Evolutionary conservation across 2,113 vertebrate genomes (phyloP).

Genomic region (Peromyscus polionotus): DNA sequence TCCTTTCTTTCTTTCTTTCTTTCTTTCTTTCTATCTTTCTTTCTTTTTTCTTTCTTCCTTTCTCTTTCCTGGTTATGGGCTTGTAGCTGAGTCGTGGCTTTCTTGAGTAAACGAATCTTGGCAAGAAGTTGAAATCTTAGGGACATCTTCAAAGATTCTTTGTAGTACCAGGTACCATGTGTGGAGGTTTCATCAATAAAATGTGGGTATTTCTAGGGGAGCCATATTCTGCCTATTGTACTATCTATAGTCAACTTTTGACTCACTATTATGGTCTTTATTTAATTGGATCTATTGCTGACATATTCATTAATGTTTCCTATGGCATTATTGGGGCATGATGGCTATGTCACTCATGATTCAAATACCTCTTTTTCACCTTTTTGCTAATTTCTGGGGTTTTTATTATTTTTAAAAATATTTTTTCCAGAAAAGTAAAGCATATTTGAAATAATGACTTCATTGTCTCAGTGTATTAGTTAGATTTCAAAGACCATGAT

Average conservation of each 20-base stretch:
- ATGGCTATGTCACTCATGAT: background rate
- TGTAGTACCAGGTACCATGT: background rate
- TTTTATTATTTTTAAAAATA: background rate
- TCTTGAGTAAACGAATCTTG: background rate
- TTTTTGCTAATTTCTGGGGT: background rate
- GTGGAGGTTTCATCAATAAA: background rate
- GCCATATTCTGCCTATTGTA: background rate
- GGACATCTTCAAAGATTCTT: background rate
- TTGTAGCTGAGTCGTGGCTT: background rate
- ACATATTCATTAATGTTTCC: no score
- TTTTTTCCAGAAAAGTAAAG: background rate
- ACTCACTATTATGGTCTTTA: background rate
- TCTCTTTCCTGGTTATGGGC: background rate
- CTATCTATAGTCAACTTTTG: background rate
- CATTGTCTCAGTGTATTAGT: background rate
- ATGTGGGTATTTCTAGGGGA: background rate
- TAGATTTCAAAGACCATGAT: no score
- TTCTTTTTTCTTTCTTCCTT: no score
- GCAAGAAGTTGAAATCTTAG: background rate
- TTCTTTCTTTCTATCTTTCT: no score
- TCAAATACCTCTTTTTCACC: accelerated
- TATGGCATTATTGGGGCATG: background rate
- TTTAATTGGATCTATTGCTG: background rate
- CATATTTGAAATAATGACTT: background rate
- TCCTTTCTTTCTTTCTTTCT: no score